These are phyloP conservation scores for Netelia inedita DNA, from an alignment of 2,888 invertebrate species.

Conservation along the genomic window DNA sequence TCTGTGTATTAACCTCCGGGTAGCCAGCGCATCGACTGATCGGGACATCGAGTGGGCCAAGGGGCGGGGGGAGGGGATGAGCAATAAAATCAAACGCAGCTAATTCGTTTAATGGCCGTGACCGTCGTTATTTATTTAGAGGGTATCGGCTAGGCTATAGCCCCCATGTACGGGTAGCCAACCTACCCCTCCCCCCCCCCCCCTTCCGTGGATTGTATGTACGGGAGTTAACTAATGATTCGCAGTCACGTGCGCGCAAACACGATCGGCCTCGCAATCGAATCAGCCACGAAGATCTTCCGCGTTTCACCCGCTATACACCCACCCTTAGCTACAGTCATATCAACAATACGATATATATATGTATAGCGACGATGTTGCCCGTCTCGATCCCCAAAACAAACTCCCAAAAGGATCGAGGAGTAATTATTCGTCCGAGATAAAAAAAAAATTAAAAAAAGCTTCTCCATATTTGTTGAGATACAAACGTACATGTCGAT, in stretches of 20 bases:
- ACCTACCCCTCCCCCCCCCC: not conserved
- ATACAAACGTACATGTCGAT: slow-evolving; percentile 4
- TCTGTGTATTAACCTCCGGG: slow-evolving; percentile 6
- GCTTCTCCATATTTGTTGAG: not conserved
- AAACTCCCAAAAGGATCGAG: slow-evolving; percentile 30
- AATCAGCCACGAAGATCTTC: slow-evolving; percentile 74
- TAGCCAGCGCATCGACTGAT: slow-evolving; percentile 35
- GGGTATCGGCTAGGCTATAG: slow-evolving; percentile 73
- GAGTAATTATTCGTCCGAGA: slow-evolving; percentile 43
- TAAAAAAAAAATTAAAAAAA: slow-evolving; percentile 21
- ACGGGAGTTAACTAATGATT: slow-evolving; percentile 72
- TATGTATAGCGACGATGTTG: not conserved
- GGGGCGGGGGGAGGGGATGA: slow-evolving; percentile 2
- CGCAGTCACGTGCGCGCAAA: slow-evolving; percentile 82
- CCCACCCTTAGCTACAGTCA: slow-evolving; percentile 11
- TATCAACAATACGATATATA: slow-evolving; percentile 26
- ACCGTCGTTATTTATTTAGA: slow-evolving; percentile 81
- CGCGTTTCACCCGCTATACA: slow-evolving; percentile 42
- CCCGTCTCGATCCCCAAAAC: slow-evolving; percentile 29
- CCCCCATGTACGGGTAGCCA: slow-evolving; percentile 34
- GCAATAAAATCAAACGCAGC: slow-evolving; percentile 81
- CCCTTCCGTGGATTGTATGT: slow-evolving; percentile 24
- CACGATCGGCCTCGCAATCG: slow-evolving; percentile 78
- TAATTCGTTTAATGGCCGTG: slow-evolving; percentile 82
- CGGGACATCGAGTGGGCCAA: slow-evolving; percentile 17